Evolutionary conservation across 2,113 vertebrate species (phyloP), one percentile per base, ranked within the genome.

Genomic region (Tachycineta bicolor): DNA sequence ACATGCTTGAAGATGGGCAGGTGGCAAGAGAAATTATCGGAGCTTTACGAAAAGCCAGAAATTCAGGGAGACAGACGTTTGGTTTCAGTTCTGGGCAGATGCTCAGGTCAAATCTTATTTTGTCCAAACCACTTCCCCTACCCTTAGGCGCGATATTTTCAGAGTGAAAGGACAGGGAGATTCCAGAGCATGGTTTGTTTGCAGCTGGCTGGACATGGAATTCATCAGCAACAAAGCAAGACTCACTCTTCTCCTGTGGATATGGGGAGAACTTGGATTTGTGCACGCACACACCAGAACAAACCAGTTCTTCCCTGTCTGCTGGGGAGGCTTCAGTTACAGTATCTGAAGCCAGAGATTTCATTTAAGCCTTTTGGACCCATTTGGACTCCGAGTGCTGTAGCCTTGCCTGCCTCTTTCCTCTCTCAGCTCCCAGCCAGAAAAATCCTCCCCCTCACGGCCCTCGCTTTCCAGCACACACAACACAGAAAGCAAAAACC

Each of bases 41-140:
- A 91, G 77, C 83, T 93, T 93, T 92, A 83, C 84, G 53, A 68
- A 77, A 96, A 90, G 76, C 79, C 79, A 92, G 4, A 95, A 86
- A 83, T 68, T 92, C 41, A 49, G 76, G 62, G 86, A 95, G 92
- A 65, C 62, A 90, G 83, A 81, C n/a, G 1, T 70, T 94, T 86
- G 80, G 71, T 96, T 97, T 96, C 93, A 73, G 76, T 90, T 93
- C 71, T 89, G 88, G 85, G 90, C 96, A 96, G 90, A 96, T 84
- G 65, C 93, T 95, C 58, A 78, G 94, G 86, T 95, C 94, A 89
- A 82, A 55, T 95, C 93, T 92, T 94, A 90, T 93, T 97, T 96
- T 96, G 83, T 93, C 88, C 95, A 92, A 83, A 94, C 94, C 92
- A 73, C 96, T 97, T 97, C 93, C 96, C 83, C 43, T 87, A 53